These are phyloP conservation scores for Metridium senile DNA, from an alignment of 92 coral and sea anemone species.

Conservation along the genomic window DNA sequence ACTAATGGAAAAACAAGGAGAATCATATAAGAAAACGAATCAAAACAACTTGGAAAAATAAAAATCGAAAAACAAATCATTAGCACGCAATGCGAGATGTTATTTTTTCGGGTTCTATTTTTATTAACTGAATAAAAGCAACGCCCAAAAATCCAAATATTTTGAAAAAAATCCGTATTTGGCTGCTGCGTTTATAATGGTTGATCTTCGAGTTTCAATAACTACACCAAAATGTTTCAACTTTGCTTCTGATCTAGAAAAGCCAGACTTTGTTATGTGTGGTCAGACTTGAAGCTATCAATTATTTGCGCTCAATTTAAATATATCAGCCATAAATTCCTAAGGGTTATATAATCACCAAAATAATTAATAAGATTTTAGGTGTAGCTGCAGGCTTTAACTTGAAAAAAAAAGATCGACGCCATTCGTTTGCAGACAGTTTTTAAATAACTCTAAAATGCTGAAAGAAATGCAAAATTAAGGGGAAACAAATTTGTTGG, in stretches of 20 bases:
- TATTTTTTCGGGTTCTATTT: neutral
- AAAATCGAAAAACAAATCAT: neutral
- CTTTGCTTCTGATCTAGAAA: neutral
- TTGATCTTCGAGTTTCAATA: neutral
- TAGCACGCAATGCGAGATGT: neutral
- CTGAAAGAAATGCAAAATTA: neutral
- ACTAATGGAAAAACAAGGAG: neutral
- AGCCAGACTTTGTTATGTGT: neutral
- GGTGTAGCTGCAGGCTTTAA: neutral
- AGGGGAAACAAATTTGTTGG: neutral
- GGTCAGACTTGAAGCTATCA: too few species aligned
- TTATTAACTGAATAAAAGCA: neutral
- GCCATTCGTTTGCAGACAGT: neutral
- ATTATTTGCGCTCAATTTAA: too few species aligned
- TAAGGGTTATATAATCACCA: neutral
- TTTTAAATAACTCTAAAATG: neutral
- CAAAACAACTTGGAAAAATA: neutral
- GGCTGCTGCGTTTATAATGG: neutral
- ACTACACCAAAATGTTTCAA: neutral
- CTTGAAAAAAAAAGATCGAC: neutral
- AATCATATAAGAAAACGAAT: too few species aligned
- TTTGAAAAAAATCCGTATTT: neutral
- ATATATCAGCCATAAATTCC: too few species aligned
- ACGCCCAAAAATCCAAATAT: conserved; percentile 16
- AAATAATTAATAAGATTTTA: conserved; percentile 1